Conservation (phyloP, 2,888 invertebrate genomes). For the Adelphocoris suturalis region DNA sequence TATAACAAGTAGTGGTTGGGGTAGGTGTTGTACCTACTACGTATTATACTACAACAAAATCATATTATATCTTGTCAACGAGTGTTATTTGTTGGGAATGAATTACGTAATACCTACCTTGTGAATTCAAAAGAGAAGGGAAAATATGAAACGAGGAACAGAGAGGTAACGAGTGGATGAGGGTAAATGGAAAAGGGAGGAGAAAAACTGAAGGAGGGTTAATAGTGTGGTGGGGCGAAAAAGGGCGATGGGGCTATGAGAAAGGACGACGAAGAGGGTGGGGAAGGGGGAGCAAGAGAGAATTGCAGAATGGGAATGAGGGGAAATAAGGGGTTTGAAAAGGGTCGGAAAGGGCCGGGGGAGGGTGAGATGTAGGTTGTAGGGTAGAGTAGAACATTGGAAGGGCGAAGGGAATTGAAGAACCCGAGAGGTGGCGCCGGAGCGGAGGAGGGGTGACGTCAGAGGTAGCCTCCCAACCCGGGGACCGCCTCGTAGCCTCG, state of each 20-base stretch:
- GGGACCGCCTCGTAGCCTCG: neutral
- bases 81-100: constrained; percentile 20
- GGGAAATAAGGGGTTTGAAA: constrained; percentile 35
- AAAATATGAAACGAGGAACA: neutral
- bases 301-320: constrained; percentile 42
- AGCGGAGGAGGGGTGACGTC: neutral
- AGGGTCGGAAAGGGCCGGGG: neutral
- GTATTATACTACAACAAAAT: neutral
- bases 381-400: constrained; percentile 39
- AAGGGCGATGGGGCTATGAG: neutral
- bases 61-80: neutral
- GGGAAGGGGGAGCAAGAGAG: neutral
- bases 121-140: constrained; percentile 27
- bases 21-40: neutral
- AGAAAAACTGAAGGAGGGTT: constrained; percentile 3
- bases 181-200: constrained; percentile 10
- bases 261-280: too few species aligned
- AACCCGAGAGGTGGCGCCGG: neutral
- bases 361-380: constrained; percentile 31
- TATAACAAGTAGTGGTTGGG: neutral
- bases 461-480: constrained; percentile 32
- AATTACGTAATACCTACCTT: constrained; percentile 6
- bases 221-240: constrained; percentile 3
- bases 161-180: constrained; percentile 36
- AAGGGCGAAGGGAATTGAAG: constrained; percentile 36